A percentile compares a stretch with the other conserved stretches of the same genome.
These are phyloP conservation scores for Rotaria socialis DNA, from an alignment of 2,888 invertebrate species.

Conservation along the genomic window DNA sequence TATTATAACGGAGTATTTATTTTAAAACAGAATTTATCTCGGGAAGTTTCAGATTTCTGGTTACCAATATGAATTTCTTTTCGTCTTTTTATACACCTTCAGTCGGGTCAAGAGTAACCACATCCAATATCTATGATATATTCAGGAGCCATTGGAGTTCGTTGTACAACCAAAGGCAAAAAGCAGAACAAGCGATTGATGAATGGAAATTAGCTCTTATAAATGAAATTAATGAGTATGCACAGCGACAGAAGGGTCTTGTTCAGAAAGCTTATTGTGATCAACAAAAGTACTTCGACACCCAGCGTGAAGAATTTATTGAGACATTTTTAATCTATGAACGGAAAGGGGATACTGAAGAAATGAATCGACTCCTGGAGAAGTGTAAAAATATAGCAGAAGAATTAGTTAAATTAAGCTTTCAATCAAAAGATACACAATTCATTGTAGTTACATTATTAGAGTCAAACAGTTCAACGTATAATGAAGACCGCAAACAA, in stretches of 20 bases:
- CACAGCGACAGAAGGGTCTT: background rate
- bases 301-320: background rate
- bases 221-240: background rate
- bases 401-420: background rate
- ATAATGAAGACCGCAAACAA: background rate
- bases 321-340: background rate
- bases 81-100: background rate
- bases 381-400: background rate
- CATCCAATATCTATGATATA: background rate
- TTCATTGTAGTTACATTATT: background rate
- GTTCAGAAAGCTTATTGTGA: background rate
- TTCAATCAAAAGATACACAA: background rate
- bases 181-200: background rate
- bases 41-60: background rate
- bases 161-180: background rate
- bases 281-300: background rate
- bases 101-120: background rate
- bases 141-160: background rate
- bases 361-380: background rate
- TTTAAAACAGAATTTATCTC: too few relatives aligned
- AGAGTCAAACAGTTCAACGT: background rate
- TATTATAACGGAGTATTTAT: too few relatives aligned
- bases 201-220: background rate
- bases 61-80: background rate
- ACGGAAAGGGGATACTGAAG: background rate